These are phyloP conservation scores for Lates calcarifer DNA, from an alignment of 2,113 vertebrate species.

Conservation along the genomic window DNA sequence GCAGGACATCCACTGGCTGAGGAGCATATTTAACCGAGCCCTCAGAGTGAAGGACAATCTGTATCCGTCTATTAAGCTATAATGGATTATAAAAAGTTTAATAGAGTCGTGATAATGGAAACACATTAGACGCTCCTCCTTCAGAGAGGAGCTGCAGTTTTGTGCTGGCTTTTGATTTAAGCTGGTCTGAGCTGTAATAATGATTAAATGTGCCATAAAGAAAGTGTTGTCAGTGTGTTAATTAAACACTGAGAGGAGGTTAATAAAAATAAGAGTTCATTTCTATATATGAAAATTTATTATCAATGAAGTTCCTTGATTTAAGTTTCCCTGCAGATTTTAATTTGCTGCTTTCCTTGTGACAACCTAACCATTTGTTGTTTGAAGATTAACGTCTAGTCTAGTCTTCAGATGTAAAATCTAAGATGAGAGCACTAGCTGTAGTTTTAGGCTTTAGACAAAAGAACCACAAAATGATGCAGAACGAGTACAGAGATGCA, in stretches of 20 bases:
- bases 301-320: no score
- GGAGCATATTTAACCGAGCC: slow-evolving; percentile 24
- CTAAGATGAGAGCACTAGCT: no score
- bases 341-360: no score
- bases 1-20: slow-evolving; percentile 41
- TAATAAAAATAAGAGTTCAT: background rate
- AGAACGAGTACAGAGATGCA: no score
- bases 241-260: background rate
- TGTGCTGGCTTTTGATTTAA: background rate
- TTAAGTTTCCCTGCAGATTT: no score
- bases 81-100: slow-evolving; percentile 39
- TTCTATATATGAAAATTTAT: background rate
- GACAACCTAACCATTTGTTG: no score
- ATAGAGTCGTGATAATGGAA: slow-evolving; percentile 44
- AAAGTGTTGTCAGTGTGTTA: background rate
- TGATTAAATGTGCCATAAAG: background rate
- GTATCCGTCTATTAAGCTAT: slow-evolving; percentile 25
- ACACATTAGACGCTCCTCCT: slow-evolving; percentile 32
- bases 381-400: no score
- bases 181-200: background rate
- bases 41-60: slow-evolving; percentile 52
- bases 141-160: background rate
- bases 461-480: no score
- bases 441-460: no score
- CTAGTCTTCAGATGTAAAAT: no score